Base-by-base conservation (phyloP, 2,113 vertebrate genomes). In the Hemibagrus wyckioides region DNA sequence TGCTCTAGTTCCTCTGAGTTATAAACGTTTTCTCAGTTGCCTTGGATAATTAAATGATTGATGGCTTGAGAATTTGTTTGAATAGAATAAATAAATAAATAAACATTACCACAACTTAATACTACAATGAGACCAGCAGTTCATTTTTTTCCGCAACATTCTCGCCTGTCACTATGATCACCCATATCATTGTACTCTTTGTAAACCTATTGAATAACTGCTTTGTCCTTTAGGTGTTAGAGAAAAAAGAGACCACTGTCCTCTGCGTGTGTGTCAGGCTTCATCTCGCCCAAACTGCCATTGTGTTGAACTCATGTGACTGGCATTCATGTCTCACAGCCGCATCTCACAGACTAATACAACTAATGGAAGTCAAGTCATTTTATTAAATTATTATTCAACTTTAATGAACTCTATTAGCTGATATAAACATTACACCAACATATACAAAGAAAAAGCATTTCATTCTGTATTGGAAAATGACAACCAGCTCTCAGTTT, bases 241-340 rank as follows among this genome's bases (percentile, higher is more conserved):
- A 41, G 61, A 48, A 52, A 76, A 85, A 87, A 87, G 83, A 85
- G 67, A 59, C 69, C 83, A 87, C 54, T 87, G 85, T 89, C 52
- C 83, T 87, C 52, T 84, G 71, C 19, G 77, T 76, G 80, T 56
- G 76, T 81, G 82, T 77, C 75, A 75, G 36, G 65, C 82, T 84
- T 84, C 56, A 82, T 83, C 79, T 69, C 83, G 65, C 79, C 83
- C 86, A 59, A 82, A 69, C 79, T 76, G 57, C 76, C 85, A 82
- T 76, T 76, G 86, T 87, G 86, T 52, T 86, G 59, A 83, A 84
- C 59, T 84, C 82, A 83, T 86, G 82, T 89, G 88, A 84, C 82
- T 63, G 75, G 52, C 76, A 89, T 87, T 83, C 75, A 83, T 84
- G 54, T 61, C 48, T 83, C 59, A 84, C 85, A 89, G 76, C 63